Percentiles rank a stretch among this genome's conserved stretches.
phyloP scores from a whole-genome alignment of 2,888 invertebrate genomes.

The Eumacrocentrus americanus region DNA sequence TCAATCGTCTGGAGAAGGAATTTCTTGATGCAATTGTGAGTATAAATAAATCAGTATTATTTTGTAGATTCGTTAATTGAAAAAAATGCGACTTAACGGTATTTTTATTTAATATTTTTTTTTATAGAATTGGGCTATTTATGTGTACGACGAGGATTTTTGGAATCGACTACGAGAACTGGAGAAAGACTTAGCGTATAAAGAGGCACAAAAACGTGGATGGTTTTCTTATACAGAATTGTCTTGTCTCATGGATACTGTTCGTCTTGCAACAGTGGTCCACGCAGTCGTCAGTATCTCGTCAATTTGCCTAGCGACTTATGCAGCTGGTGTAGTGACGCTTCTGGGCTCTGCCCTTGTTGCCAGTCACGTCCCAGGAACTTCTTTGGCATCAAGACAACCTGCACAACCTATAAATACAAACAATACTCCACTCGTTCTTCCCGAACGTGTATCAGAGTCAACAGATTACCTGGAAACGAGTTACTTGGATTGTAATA shows the following conservation, averaged over 20 bases:
- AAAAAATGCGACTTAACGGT: constrained; percentile 8
- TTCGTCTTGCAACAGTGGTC: constrained; percentile 63
- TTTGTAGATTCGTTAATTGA: not conserved
- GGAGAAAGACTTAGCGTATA: constrained; percentile 75
- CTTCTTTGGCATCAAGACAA: constrained; percentile 42
- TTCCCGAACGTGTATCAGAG: not conserved
- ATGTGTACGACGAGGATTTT: constrained; percentile 78
- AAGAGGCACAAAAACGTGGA: constrained; percentile 75
- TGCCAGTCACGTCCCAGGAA: constrained; percentile 57
- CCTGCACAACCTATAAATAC: constrained; percentile 16
- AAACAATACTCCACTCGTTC: not conserved
- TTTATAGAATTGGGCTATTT: constrained; percentile 84
- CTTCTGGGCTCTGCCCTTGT: constrained; percentile 67
- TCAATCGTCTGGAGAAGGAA: constrained; percentile 85
- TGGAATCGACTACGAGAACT: constrained; percentile 73
- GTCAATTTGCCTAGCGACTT: constrained; percentile 68
- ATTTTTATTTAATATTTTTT: constrained; percentile 25
- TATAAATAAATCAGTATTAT: constrained; percentile 35
- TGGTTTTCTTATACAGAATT: constrained; percentile 87
- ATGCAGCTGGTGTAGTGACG: constrained; percentile 68
- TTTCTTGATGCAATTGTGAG: constrained; percentile 90
- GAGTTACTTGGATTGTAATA: not conserved
- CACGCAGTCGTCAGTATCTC: constrained; percentile 65
- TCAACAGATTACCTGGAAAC: not conserved
- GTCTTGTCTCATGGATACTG: constrained; percentile 64